Conservation (phyloP, 2,113 vertebrate genomes). For the Rissa tridactyla region DNA sequence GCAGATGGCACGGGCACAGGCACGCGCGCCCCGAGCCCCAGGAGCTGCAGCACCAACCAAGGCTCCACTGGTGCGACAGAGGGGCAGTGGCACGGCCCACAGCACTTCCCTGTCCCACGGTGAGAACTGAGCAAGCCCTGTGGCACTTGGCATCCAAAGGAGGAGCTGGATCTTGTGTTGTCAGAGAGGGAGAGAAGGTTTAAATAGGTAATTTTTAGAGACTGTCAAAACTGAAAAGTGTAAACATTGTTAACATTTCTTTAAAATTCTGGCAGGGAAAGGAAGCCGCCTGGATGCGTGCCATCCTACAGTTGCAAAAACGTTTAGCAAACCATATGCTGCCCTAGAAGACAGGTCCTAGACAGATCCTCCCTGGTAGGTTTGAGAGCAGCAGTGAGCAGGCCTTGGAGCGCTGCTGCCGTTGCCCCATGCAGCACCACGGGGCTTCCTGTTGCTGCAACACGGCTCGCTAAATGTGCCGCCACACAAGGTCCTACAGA, state of each 20-base stretch:
- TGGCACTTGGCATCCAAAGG: neutral
- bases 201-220: slow-evolving; percentile 37
- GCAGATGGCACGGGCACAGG: neutral
- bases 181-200: neutral
- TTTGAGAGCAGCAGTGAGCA: neutral
- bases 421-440: neutral
- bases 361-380: neutral
- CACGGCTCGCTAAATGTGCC: neutral
- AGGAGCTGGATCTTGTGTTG: neutral
- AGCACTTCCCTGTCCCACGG: neutral
- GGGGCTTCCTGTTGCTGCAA: neutral
- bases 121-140: neutral
- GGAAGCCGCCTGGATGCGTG: neutral
- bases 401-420: neutral
- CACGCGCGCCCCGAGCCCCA: fast-evolving
- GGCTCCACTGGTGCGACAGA: neutral
- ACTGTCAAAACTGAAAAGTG: slow-evolving; percentile 22
- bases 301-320: slow-evolving; percentile 22
- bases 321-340: slow-evolving; percentile 23
- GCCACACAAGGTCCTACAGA: neutral
- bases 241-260: slow-evolving; percentile 45
- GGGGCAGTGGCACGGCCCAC: fast-evolving
- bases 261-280: slow-evolving; percentile 31
- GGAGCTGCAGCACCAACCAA: neutral
- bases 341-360: slow-evolving; percentile 8